Percentiles rank a stretch among this genome's conserved stretches.
Conservation (phyloP, 2,113 vertebrate species). For the Chunga burmeisteri region DNA sequence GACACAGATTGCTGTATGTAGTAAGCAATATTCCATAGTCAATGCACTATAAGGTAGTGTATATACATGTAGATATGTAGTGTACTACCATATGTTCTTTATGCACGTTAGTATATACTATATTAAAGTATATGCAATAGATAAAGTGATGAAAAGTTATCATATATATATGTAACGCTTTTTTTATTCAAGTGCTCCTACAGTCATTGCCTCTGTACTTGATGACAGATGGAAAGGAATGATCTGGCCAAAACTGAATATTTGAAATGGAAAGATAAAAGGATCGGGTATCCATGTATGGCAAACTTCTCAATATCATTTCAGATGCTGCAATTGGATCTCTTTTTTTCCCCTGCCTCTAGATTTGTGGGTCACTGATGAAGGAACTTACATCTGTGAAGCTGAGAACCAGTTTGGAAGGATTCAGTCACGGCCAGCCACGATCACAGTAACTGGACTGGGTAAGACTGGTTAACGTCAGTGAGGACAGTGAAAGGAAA, state of each 20-base stretch:
- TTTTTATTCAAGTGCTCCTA: neutral
- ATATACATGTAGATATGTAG: neutral
- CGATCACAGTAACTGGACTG: conserved; percentile 88
- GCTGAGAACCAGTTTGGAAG: conserved; percentile 94
- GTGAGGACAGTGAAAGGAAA: neutral
- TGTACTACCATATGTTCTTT: neutral
- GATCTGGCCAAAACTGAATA: neutral
- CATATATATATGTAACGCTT: neutral
- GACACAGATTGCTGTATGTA: neutral
- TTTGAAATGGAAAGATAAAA: neutral
- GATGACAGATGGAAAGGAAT: neutral
- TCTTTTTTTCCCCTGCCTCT: neutral
- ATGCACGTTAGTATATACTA: neutral
- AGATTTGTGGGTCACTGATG: conserved; percentile 93
- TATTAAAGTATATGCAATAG: neutral
- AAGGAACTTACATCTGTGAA: conserved; percentile 88
- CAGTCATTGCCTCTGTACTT: neutral
- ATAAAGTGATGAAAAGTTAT: neutral
- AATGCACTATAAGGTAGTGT: neutral
- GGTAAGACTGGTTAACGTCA: conserved; percentile 74
- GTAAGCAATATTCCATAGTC: neutral
- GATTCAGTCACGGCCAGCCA: conserved; percentile 79
- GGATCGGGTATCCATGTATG: rapidly evolving
- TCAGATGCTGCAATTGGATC: neutral
- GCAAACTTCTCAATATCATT: neutral